Conservation (phyloP, 2,797 vertebrate species). For the Phataginus tricuspis region DNA sequence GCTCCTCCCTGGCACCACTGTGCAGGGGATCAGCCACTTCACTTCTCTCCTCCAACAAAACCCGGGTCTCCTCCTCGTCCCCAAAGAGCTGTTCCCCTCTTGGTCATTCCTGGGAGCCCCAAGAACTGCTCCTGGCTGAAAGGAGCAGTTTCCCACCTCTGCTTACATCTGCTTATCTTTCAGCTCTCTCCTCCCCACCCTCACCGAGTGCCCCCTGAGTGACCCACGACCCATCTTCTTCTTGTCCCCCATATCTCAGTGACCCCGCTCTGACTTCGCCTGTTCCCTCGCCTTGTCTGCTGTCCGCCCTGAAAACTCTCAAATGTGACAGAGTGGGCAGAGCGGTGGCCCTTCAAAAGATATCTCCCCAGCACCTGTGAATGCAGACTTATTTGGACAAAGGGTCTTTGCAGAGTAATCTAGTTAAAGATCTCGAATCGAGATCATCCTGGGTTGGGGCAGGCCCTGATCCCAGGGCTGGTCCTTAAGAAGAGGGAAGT, state of each 20-base stretch:
- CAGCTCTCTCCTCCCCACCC: background rate
- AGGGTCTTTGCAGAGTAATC: background rate
- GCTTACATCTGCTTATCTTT: background rate
- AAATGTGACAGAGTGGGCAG: accelerated
- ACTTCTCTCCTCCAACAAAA: background rate
- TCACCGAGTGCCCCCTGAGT: accelerated
- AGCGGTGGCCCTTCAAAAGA: accelerated
- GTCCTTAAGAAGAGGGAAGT: background rate
- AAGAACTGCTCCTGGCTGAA: accelerated
- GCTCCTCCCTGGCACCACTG: no score
- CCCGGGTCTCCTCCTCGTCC: no score
- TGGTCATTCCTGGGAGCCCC: background rate
- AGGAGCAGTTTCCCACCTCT: background rate
- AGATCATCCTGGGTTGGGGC: background rate
- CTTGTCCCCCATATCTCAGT: background rate
- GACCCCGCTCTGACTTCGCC: accelerated
- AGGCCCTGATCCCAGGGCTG: background rate
- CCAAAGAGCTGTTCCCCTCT: background rate
- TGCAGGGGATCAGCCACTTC: no score
- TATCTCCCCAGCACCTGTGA: accelerated
- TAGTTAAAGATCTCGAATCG: background rate
- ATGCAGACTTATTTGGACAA: background rate
- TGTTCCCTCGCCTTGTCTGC: no score
- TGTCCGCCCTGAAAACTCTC: background rate
- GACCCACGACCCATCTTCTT: accelerated